Evolutionary conservation across 2,888 invertebrate species (phyloP).

Genomic region (Theretra japonica): DNA sequence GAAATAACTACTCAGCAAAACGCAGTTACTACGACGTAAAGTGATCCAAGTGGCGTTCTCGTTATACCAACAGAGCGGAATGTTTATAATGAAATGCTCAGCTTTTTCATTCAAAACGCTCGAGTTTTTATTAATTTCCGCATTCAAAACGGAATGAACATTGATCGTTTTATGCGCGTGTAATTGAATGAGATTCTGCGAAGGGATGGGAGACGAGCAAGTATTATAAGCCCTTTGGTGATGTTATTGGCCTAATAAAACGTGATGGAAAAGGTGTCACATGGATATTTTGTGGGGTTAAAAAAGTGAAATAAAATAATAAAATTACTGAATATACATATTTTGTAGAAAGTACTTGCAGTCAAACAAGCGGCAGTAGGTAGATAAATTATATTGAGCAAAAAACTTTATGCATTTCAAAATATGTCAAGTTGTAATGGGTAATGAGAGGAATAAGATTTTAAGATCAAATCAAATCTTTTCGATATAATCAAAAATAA

Average conservation of each 20-base stretch:
- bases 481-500: no score
- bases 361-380: no score
- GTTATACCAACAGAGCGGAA: background rate
- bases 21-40: background rate
- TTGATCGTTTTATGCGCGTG: background rate
- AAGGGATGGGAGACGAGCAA: background rate
- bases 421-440: no score
- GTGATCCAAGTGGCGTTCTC: background rate
- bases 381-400: no score
- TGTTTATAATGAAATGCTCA: conserved; percentile 12
- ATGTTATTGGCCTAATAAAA: background rate
- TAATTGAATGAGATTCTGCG: background rate
- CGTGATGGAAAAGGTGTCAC: background rate
- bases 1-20: background rate
- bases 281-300: no score
- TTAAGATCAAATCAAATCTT: no score
- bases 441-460: no score
- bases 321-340: no score
- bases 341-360: no score
- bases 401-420: no score
- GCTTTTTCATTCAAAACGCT: background rate
- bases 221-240: background rate
- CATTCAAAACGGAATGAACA: conserved; percentile 13
- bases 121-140: conserved; percentile 2
- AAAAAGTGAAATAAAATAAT: no score